These are phyloP conservation scores for Callospermophilus lateralis DNA, from an alignment of 2,113 vertebrate genomes.

Conservation along the genomic window DNA sequence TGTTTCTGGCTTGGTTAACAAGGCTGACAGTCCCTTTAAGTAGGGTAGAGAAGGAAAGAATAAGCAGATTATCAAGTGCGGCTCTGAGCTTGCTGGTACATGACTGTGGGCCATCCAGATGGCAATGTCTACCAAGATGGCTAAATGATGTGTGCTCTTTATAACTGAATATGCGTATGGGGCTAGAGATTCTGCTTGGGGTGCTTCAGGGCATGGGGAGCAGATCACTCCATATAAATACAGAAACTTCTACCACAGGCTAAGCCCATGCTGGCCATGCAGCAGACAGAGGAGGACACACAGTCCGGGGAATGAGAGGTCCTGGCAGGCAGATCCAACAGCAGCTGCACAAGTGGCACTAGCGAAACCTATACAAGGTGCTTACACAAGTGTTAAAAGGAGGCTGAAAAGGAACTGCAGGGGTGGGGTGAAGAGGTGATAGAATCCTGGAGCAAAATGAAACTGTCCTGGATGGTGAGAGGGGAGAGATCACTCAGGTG, in stretches of 20 bases:
- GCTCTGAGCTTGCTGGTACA: not conserved
- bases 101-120: not conserved
- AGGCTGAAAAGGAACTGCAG: not conserved
- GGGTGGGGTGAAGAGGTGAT: too few species aligned
- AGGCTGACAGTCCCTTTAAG: not conserved
- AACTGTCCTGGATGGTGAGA: not conserved
- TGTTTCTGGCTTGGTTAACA: not conserved
- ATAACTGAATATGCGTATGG: not conserved
- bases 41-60: not conserved
- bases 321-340: not conserved
- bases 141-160: not conserved
- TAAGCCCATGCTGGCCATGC: fast-evolving
- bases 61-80: not conserved
- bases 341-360: too few species aligned
- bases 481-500: not conserved
- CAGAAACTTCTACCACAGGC: not conserved
- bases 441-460: not conserved
- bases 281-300: not conserved
- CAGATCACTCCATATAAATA: not conserved
- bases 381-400: not conserved
- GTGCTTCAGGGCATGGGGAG: fast-evolving
- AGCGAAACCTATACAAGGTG: not conserved
- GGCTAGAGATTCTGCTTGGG: not conserved
- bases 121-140: not conserved
- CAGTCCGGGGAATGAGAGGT: not conserved